Evolutionary conservation across 2,888 invertebrate genomes (phyloP).

Genomic region (Tachina fera): DNA sequence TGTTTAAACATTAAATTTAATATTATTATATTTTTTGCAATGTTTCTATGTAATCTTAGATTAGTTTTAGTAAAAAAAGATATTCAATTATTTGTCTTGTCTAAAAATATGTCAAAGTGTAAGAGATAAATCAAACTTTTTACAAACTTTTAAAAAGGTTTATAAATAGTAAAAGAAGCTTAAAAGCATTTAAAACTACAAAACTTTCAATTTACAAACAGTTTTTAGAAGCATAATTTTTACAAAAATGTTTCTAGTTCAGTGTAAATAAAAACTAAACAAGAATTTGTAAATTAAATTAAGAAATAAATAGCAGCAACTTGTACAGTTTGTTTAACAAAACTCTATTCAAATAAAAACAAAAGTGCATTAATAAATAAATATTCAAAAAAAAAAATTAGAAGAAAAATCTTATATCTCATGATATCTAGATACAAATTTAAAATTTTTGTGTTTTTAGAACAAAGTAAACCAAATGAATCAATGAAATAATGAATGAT

Average conservation of each 20-base stretch:
- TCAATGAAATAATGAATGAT: slow-evolving; percentile 18
- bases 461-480: slow-evolving; percentile 8
- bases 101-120: no score
- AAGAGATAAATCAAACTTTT: no score
- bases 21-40: no score
- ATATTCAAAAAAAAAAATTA: not conserved
- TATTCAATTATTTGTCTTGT: no score
- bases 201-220: not conserved
- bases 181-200: not conserved
- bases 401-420: not conserved
- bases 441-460: slow-evolving; percentile 1
- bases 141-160: no score
- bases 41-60: no score
- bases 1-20: no score
- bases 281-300: slow-evolving; percentile 1
- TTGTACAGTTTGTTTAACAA: not conserved
- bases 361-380: slow-evolving; percentile 28
- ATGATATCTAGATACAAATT: not conserved
- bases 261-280: not conserved
- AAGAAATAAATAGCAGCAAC: slow-evolving; percentile 28
- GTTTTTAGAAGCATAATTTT: not conserved
- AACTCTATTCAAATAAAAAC: slow-evolving; percentile 32
- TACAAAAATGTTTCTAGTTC: not conserved
- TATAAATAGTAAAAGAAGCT: no score
- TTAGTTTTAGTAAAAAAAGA: no score